Base-by-base conservation (phyloP, 2,888 invertebrate species). In the Athetis lepigone region DNA sequence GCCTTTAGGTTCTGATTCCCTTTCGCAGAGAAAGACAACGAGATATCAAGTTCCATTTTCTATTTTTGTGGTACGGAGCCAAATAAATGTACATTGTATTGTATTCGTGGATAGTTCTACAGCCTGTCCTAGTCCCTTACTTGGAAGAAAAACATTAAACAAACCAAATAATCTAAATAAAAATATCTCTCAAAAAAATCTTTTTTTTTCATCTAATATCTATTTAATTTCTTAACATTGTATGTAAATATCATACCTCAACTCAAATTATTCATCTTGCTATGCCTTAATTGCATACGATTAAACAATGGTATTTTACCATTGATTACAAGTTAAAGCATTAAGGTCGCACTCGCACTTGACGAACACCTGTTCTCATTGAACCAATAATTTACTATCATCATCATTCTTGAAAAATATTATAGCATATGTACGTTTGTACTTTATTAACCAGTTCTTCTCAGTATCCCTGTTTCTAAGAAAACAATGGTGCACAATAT, bases 361-460 rank as follows among this genome's bases (percentile, higher is more conserved):
- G 55, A 39, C 23, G 51, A 37, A 51, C 55, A 63, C 46, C 21
- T n/a, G 58, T 75, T 75, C 36, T 60, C 63, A 68, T 75, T 72
- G 64, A 69, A 47, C 64, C 40, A 43, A 56, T 49, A 39, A 60
- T 47, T 60, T 27, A 62, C 19, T 25, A 18, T 42, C 25, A 23
- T 19, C n/a, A 37, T 60, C 8, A 46, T 51, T 65, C 58, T 58
- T 65, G 9, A 23, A 39, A 27, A n/a, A 8, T 11, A 33, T 21
- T 39, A 21, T 52, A 18, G 1, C 40, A 27, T 29, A 29, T 8
- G 27, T 29, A 67, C 9, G 8, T 52, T 11, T 13, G 9, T 33
- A 33, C 33, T 49, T 45, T 60, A 42, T 39, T 51, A 9, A 39
- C 11, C 27, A 16, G 16, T 13, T 11, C 46, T 67, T 57, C 45